A percentile compares a stretch with the other conserved stretches of the same genome.
These are phyloP conservation scores for Adelognathus sp. DNA, from an alignment of 2,888 invertebrate genomes.

Conservation along the genomic window DNA sequence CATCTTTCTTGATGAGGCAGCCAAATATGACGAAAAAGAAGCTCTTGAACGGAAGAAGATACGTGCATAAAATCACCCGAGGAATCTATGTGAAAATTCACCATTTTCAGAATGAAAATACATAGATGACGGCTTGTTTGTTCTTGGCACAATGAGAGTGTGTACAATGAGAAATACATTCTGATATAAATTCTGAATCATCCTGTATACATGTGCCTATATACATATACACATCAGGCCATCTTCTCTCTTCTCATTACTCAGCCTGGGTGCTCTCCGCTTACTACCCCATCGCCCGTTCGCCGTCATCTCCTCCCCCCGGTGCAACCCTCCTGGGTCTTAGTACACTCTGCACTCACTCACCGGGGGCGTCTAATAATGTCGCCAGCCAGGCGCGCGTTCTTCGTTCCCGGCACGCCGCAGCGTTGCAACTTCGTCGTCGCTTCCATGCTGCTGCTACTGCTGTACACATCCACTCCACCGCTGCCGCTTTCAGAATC, in stretches of 20 bases:
- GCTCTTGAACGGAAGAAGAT: no score
- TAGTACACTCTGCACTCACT: conserved; percentile 72
- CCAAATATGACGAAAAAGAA: no score
- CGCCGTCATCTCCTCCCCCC: conserved; percentile 27
- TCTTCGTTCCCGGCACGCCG: conserved; percentile 71
- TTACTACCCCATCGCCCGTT: conserved; percentile 23
- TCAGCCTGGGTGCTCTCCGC: conserved; percentile 61
- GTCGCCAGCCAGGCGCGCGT: conserved; percentile 81
- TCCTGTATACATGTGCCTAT: no score
- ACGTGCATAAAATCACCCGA: no score
- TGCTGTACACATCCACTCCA: conserved; percentile 56
- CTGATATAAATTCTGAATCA: no score
- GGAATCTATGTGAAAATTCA: no score
- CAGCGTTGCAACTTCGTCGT: conserved; percentile 39
- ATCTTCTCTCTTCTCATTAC: conserved; percentile 68
- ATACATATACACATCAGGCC: conserved; percentile 58
- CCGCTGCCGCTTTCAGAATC: conserved; percentile 63
- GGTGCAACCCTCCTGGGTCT: conserved; percentile 49
- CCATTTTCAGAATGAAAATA: no score
- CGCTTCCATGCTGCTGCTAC: conserved; percentile 38
- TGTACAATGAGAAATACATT: no score
- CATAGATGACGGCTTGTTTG: no score
- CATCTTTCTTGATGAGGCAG: no score
- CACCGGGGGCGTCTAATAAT: conserved; percentile 81
- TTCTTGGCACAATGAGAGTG: no score